Conservation (phyloP, 2,797 vertebrate genomes). For the Fratercula arctica region DNA sequence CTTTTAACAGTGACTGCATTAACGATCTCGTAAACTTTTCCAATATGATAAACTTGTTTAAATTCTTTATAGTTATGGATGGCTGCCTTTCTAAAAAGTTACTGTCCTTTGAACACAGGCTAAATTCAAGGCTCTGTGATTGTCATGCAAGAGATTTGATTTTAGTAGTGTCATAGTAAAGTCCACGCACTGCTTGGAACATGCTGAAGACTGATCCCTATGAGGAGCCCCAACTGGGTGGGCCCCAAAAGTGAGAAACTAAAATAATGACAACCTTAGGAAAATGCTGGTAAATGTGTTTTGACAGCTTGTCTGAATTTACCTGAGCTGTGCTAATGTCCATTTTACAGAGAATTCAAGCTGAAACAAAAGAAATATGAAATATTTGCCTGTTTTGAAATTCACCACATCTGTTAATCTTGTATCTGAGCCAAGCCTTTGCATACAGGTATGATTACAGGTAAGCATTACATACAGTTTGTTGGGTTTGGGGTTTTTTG, state of each 20-base stretch:
- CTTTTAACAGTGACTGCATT: not conserved
- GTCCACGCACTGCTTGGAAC: not conserved
- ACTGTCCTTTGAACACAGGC: not conserved
- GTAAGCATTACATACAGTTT: not conserved
- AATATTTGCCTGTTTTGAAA: not conserved
- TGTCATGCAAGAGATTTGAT: not conserved
- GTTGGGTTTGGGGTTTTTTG: not conserved
- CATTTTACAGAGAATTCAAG: not conserved
- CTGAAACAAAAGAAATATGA: not conserved
- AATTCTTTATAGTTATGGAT: not conserved
- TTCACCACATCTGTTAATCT: not conserved
- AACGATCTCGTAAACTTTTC: not conserved
- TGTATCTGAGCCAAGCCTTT: not conserved
- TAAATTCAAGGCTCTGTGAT: not conserved
- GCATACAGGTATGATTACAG: not conserved
- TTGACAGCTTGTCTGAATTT: not conserved
- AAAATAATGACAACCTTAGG: not conserved
- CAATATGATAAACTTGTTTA: not conserved
- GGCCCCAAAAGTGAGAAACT: not conserved
- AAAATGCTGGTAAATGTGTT: not conserved
- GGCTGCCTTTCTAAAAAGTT: not conserved
- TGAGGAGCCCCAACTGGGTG: not conserved
- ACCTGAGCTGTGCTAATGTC: not conserved
- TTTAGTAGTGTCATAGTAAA: not conserved
- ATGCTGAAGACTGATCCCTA: not conserved